phyloP scores from a whole-genome alignment of 2,888 invertebrate species.

The Halictus quadricinctus region DNA sequence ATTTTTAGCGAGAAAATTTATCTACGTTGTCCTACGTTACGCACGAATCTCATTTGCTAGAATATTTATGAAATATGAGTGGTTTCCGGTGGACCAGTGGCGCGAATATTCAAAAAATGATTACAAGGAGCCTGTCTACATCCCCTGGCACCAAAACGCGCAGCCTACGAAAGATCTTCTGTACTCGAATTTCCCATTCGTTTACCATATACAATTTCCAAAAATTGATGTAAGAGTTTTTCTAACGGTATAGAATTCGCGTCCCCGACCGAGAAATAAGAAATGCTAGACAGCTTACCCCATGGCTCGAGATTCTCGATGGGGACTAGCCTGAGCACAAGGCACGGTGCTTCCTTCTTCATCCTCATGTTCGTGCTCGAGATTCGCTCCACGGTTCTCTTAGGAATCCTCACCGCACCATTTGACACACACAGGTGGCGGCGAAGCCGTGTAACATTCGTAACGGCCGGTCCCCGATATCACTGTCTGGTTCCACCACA shows the following conservation, averaged over 20 bases:
- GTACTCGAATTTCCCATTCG: too few species aligned
- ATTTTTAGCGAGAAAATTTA: too few species aligned
- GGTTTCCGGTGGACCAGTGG: too few species aligned
- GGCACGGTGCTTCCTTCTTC: slow-evolving; percentile 86
- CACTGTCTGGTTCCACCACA: slow-evolving; percentile 22
- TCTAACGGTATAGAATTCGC: neutral
- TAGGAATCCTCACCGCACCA: slow-evolving; percentile 66
- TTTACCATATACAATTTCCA: too few species aligned
- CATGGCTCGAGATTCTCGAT: slow-evolving; percentile 80
- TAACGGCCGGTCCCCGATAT: neutral
- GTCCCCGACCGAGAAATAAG: neutral
- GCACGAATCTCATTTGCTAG: too few species aligned
- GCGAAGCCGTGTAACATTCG: slow-evolving; percentile 3
- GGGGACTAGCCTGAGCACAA: slow-evolving; percentile 86
- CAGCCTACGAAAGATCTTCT: too few species aligned
- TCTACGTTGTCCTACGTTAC: too few species aligned
- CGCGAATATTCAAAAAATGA: too few species aligned
- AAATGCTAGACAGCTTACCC: slow-evolving; percentile 73
- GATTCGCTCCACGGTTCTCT: slow-evolving; percentile 58
- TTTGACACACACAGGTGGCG: slow-evolving; percentile 62
- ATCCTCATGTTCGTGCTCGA: slow-evolving; percentile 84
- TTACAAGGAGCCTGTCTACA: too few species aligned
- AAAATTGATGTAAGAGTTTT: too few species aligned
- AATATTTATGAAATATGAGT: too few species aligned
- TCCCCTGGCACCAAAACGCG: too few species aligned